phyloP scores from a whole-genome alignment of 2,888 invertebrate species.

The Celastrina argiolus region DNA sequence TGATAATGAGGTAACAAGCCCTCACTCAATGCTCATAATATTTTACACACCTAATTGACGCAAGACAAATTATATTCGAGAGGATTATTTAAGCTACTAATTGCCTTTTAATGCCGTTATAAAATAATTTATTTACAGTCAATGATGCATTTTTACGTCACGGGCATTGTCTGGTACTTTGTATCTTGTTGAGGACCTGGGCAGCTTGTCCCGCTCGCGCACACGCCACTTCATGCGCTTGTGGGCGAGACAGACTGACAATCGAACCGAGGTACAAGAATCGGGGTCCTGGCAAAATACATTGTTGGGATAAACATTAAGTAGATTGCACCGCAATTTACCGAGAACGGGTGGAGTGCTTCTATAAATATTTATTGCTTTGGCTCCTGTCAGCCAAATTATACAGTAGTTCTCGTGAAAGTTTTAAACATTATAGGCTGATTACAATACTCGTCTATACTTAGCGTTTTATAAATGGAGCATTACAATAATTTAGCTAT shows the following conservation, averaged over 20 bases:
- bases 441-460: conserved; percentile 42
- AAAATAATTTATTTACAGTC: conserved; percentile 63
- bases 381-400: conserved; percentile 37
- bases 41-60: not conserved
- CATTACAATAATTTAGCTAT: not conserved
- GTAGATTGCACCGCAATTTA: conserved; percentile 70
- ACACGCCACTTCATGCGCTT: too few relatives aligned
- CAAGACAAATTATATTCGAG: not conserved
- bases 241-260: too few relatives aligned
- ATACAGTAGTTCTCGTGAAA: conserved; percentile 43
- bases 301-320: conserved; percentile 62
- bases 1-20: not conserved
- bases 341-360: conserved; percentile 58
- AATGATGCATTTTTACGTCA: conserved; percentile 61
- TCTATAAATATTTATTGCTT: conserved; percentile 73
- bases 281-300: conserved; percentile 45
- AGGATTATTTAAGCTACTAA: conserved; percentile 30
- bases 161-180: conserved; percentile 57
- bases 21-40: not conserved
- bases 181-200: too few relatives aligned
- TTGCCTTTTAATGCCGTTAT: conserved; percentile 54
- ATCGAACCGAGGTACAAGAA: too few relatives aligned
- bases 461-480: not conserved
- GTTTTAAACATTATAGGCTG: conserved; percentile 42
- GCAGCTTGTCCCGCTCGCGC: too few relatives aligned